phyloP scores from a whole-genome alignment of 2,888 invertebrate species.

The Tetranychus truncatus region DNA sequence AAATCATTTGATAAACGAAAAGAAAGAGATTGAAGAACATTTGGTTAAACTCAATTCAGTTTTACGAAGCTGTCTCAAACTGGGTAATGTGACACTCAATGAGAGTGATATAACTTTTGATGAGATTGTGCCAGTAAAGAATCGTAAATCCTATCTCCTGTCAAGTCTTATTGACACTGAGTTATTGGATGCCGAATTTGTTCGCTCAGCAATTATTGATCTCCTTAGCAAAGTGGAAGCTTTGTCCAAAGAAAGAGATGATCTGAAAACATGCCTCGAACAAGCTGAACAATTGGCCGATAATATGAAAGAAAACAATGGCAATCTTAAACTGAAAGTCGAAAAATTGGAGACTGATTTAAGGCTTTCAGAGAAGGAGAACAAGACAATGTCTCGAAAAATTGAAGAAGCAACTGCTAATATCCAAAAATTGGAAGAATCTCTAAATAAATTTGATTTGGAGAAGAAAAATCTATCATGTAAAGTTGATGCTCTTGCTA shows the following conservation, averaged over 20 bases:
- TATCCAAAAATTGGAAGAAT: neutral
- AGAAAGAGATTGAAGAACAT: slow-evolving; percentile 1
- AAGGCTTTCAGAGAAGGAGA: slow-evolving; percentile 12
- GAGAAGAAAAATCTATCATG: slow-evolving; percentile 3
- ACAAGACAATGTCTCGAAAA: neutral
- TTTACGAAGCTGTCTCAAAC: neutral
- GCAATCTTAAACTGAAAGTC: slow-evolving; percentile 7
- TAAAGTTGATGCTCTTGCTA: neutral
- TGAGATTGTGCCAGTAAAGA: neutral
- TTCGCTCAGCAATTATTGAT: neutral
- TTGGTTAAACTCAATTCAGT: neutral
- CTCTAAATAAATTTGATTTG: neutral
- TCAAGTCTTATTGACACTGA: neutral
- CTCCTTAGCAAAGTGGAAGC: slow-evolving; percentile 8
- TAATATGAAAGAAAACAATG: neutral
- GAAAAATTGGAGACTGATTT: slow-evolving; percentile 14
- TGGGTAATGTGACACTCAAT: slow-evolving; percentile 5
- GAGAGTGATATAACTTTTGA: neutral
- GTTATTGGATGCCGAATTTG: slow-evolving; percentile 3
- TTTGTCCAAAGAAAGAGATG: slow-evolving; percentile 9
- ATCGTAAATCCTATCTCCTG: slow-evolving; percentile 5
- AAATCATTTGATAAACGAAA: neutral
- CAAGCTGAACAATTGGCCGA: neutral
- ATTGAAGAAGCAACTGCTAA: neutral
- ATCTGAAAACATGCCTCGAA: slow-evolving; percentile 1